Evolutionary conservation across 2,113 vertebrate species (phyloP).

Genomic region (Miniopterus natalensis): DNA sequence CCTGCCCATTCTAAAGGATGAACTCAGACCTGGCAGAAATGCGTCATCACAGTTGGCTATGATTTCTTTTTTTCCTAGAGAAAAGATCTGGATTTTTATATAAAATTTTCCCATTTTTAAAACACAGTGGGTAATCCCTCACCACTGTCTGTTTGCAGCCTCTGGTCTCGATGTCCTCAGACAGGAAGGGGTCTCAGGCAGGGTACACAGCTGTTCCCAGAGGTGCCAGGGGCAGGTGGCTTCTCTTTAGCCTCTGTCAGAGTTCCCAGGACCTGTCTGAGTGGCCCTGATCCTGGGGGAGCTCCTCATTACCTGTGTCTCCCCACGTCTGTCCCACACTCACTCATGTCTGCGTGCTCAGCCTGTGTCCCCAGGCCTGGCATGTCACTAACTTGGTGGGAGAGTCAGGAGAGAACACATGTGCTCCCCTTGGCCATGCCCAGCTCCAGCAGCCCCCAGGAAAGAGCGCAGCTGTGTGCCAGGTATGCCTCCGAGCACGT

Average conservation of each 20-base stretch:
- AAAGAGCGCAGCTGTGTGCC: not conserved
- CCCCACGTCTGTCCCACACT: accelerated
- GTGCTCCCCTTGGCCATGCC: accelerated
- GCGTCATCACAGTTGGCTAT: accelerated
- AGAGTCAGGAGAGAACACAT: not conserved
- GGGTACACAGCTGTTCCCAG: accelerated
- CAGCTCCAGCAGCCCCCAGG: accelerated
- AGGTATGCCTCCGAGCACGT: not conserved
- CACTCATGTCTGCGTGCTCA: accelerated
- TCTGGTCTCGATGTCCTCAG: not conserved
- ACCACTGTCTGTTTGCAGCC: not conserved
- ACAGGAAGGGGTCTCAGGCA: accelerated
- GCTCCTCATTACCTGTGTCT: accelerated
- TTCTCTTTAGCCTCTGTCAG: accelerated
- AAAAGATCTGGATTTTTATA: not conserved
- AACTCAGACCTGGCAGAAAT: accelerated
- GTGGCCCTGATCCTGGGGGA: accelerated
- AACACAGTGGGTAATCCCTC: accelerated
- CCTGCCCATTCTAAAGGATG: not conserved
- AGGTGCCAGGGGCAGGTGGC: accelerated
- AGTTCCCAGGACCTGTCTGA: accelerated
- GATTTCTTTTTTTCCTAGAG: not conserved
- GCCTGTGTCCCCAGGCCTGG: not conserved
- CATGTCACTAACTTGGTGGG: accelerated
- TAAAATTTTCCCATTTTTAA: not conserved